These are phyloP conservation scores for Cololabis saira DNA, from an alignment of 2,113 vertebrate species.

Conservation along the genomic window DNA sequence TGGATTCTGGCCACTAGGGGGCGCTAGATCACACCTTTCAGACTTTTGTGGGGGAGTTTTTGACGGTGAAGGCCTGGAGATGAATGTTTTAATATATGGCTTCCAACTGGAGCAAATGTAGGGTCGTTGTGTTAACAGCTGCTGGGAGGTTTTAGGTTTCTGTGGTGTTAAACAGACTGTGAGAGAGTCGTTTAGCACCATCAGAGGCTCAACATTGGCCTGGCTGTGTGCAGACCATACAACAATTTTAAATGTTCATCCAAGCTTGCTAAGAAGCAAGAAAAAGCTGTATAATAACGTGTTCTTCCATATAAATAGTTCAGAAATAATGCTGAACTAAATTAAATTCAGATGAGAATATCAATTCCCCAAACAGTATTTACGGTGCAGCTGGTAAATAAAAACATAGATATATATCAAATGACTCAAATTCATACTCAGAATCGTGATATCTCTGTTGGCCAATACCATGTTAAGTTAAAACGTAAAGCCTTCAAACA, in stretches of 20 bases:
- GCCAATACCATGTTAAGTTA: too few species aligned
- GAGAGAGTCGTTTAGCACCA: conserved; percentile 26
- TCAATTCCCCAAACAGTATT: background rate
- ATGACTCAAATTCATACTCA: too few species aligned
- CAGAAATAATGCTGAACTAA: background rate
- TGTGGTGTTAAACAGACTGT: conserved; percentile 2
- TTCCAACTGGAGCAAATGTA: conserved; percentile 56
- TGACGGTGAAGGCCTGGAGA: background rate
- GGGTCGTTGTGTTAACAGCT: conserved; percentile 60
- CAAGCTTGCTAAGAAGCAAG: too few species aligned
- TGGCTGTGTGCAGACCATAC: background rate
- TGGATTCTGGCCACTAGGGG: conserved; percentile 39
- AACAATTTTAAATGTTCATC: too few species aligned
- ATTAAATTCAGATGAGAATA: too few species aligned
- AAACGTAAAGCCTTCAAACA: too few species aligned
- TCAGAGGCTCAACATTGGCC: background rate
- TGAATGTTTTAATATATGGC: conserved; percentile 5
- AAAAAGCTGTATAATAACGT: too few species aligned
- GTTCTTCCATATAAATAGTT: background rate
- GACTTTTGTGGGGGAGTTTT: background rate
- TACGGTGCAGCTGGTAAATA: background rate
- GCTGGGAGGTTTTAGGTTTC: conserved; percentile 49
- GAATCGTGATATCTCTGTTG: too few species aligned
- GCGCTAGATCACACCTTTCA: background rate
- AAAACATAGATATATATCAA: background rate